phyloP scores from a whole-genome alignment of 1,140 invertebrate genomes.

The Mya arenaria region DNA sequence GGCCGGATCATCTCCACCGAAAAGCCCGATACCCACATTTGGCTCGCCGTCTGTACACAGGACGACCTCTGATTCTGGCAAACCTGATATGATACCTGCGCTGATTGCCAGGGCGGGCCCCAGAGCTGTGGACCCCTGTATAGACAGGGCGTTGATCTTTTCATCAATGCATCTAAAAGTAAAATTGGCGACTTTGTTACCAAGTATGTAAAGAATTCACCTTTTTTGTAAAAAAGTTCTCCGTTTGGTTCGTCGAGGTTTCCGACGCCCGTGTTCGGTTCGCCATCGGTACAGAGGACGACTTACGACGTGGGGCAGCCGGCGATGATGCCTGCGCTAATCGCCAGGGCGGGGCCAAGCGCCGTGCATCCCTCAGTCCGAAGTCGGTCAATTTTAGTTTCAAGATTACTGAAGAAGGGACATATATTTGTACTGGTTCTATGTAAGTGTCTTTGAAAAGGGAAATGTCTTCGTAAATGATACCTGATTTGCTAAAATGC shows the following conservation, averaged over 20 bases:
- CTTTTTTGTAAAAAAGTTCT: background rate
- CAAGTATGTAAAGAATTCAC: background rate
- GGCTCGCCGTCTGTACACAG: constrained; percentile 79
- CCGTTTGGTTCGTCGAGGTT: background rate
- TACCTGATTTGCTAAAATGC: no score
- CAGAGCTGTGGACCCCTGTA: constrained; percentile 73
- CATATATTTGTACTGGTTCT: no score
- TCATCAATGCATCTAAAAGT: constrained; percentile 59
- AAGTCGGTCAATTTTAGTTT: constrained; percentile 60
- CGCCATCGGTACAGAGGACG: constrained; percentile 78
- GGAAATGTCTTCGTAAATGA: no score
- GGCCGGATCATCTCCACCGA: background rate
- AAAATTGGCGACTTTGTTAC: no score
- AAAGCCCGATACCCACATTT: constrained; percentile 73
- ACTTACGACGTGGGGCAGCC: constrained; percentile 71
- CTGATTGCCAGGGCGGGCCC: constrained; percentile 75
- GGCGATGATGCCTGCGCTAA: constrained; percentile 70
- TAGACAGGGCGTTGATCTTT: constrained; percentile 61
- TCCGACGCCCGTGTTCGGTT: constrained; percentile 76
- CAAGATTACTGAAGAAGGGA: constrained; percentile 62
- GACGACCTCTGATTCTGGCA: constrained; percentile 74
- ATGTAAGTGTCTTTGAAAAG: no score
- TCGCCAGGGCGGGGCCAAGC: constrained; percentile 75
- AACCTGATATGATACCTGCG: constrained; percentile 69
- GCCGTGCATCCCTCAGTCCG: constrained; percentile 71